Conservation (phyloP, 2,888 invertebrate species). For the Melanchra persicariae region DNA sequence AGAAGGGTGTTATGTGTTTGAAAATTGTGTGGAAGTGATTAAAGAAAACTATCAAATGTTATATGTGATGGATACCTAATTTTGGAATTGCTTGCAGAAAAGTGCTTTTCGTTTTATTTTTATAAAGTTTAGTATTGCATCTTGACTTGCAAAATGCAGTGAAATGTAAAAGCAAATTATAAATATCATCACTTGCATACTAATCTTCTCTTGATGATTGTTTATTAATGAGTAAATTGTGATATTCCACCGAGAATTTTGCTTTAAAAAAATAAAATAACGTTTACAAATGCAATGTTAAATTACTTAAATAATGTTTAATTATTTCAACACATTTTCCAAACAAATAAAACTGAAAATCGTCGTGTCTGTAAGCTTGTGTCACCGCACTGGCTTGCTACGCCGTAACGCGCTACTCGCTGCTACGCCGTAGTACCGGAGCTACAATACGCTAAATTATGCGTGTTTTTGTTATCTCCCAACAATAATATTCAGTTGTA, state of each 20-base stretch:
- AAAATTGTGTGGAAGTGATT: slow-evolving; percentile 58
- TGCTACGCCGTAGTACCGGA: slow-evolving; percentile 57
- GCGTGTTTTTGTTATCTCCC: slow-evolving; percentile 69
- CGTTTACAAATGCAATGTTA: neutral
- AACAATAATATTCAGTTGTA: slow-evolving; percentile 74
- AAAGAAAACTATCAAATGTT: slow-evolving; percentile 16
- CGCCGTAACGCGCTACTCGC: slow-evolving; percentile 53
- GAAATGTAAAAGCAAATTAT: slow-evolving; percentile 5
- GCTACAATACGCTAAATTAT: slow-evolving; percentile 54
- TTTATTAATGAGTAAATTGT: neutral
- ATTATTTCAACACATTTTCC: slow-evolving; percentile 46
- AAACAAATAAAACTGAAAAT: slow-evolving; percentile 22
- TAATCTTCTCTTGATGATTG: neutral
- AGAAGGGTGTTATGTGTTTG: slow-evolving; percentile 53
- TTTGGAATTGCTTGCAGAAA: slow-evolving; percentile 13
- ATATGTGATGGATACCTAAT: slow-evolving; percentile 13
- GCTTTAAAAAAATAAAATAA: neutral
- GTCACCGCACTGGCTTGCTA: slow-evolving; percentile 34
- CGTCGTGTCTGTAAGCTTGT: neutral
- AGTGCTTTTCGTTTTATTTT: slow-evolving; percentile 15
- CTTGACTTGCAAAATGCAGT: slow-evolving; percentile 9
- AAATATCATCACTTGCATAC: slow-evolving; percentile 39
- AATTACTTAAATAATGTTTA: neutral
- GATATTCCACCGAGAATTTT: neutral
- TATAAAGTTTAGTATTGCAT: neutral